Conservation (phyloP, 23 tunicate genomes). For the Trididemnum nubilum region DNA sequence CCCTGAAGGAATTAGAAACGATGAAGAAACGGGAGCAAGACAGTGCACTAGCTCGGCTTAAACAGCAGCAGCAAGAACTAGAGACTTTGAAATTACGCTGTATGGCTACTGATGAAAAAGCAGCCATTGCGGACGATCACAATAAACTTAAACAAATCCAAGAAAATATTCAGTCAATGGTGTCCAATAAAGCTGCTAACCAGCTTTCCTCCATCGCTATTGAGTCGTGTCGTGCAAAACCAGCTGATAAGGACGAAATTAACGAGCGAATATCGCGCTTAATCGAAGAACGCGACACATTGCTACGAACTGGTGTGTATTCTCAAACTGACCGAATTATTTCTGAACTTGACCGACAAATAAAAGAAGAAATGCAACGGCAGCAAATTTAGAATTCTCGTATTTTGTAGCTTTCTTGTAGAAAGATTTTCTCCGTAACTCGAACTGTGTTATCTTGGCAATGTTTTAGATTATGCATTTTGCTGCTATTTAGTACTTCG, state of each 20-base stretch:
- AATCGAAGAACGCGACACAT: slow-evolving; percentile 91
- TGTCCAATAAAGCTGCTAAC: slow-evolving; percentile 6
- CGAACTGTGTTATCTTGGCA: too few species aligned
- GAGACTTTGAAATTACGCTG: slow-evolving; percentile 69
- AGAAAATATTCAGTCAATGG: slow-evolving; percentile 38
- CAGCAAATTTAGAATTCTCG: slow-evolving; percentile 15
- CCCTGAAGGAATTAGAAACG: slow-evolving; percentile 84
- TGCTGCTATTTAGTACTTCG: too few species aligned
- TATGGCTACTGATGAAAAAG: slow-evolving; percentile 73
- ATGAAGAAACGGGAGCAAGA: slow-evolving; percentile 93
- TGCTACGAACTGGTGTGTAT: slow-evolving; percentile 94
- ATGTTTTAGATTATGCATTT: too few species aligned
- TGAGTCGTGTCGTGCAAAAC: slow-evolving; percentile 34
- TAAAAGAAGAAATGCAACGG: slow-evolving; percentile 83
- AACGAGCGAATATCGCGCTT: slow-evolving; percentile 90
- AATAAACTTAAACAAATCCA: slow-evolving; percentile 65
- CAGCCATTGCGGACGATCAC: slow-evolving; percentile 57
- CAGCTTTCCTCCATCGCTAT: slow-evolving; percentile 50
- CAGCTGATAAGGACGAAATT: slow-evolving; percentile 37
- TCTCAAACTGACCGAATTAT: slow-evolving; percentile 88
- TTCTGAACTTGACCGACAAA: slow-evolving; percentile 87
- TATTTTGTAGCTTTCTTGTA: too few species aligned
- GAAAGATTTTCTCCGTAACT: too few species aligned
- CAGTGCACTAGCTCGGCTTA: slow-evolving; percentile 77
- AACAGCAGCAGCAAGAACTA: slow-evolving; percentile 92